phyloP scores from a whole-genome alignment of 2,888 invertebrate genomes.

The Scaptomyza cyrtandrae region DNA sequence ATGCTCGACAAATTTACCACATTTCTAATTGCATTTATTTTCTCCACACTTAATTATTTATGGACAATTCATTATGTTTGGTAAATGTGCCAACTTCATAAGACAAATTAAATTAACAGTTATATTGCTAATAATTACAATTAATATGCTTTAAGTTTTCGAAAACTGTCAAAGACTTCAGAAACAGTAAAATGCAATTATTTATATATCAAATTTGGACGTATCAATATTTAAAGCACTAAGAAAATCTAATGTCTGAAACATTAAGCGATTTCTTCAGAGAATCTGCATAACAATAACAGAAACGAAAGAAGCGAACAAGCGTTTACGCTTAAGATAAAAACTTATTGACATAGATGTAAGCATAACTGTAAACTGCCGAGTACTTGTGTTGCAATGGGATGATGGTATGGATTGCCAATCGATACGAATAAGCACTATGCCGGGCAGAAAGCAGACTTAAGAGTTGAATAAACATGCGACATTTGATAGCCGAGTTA shows the following conservation, averaged over 20 bases:
- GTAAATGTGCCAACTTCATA: too few relatives aligned
- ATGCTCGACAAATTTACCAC: not conserved
- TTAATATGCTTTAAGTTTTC: too few relatives aligned
- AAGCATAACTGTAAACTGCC: constrained; percentile 29
- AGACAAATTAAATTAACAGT: too few relatives aligned
- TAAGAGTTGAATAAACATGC: constrained; percentile 45
- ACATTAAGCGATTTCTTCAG: constrained; percentile 18
- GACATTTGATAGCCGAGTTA: constrained; percentile 15
- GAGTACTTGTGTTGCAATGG: constrained; percentile 8
- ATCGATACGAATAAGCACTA: constrained; percentile 10
- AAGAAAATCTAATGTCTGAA: not conserved
- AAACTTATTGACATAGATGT: constrained; percentile 22
- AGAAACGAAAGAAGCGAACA: not conserved
- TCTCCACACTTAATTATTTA: too few relatives aligned
- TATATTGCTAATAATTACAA: too few relatives aligned
- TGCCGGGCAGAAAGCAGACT: not conserved
- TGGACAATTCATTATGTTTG: too few relatives aligned
- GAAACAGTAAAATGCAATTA: constrained; percentile 18
- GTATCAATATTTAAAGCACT: too few relatives aligned
- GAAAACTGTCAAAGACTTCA: too few relatives aligned
- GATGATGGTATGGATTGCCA: constrained; percentile 3
- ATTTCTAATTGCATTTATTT: not conserved
- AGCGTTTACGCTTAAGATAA: constrained; percentile 11
- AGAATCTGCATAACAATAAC: constrained; percentile 35
- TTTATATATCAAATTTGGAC: not conserved